Conservation (phyloP, 2,888 invertebrate genomes). For the Xiphydria camelus region DNA sequence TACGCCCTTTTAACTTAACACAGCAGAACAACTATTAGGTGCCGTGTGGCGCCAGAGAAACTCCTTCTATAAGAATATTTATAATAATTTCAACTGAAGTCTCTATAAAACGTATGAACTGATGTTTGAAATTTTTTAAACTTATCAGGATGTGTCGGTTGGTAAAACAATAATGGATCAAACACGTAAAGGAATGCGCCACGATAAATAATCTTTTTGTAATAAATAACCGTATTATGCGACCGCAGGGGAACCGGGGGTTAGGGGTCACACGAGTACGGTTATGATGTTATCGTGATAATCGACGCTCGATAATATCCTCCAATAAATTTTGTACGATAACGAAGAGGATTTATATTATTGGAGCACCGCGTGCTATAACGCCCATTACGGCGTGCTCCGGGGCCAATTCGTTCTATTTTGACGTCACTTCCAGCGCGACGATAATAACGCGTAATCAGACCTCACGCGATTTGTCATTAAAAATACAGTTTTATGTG, state of each 20-base stretch:
- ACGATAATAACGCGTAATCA: slow-evolving; percentile 1
- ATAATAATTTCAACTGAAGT: too few species aligned
- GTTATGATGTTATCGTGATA: slow-evolving; percentile 52
- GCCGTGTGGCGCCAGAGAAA: too few species aligned
- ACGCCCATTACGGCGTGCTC: slow-evolving; percentile 42
- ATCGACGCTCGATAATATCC: slow-evolving; percentile 55
- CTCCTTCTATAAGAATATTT: too few species aligned
- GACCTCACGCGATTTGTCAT: background rate
- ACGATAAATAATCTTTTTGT: slow-evolving; percentile 42
- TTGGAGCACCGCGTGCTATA: slow-evolving; percentile 37
- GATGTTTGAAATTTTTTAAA: too few species aligned
- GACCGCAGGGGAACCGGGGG: slow-evolving; percentile 1
- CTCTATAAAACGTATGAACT: too few species aligned
- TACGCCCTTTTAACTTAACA: too few species aligned
- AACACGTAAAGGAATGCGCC: slow-evolving; percentile 25
- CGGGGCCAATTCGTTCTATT: slow-evolving; percentile 44
- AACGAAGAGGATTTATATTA: slow-evolving; percentile 54
- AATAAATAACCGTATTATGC: slow-evolving; percentile 46
- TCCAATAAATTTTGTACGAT: slow-evolving; percentile 51
- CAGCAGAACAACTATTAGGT: too few species aligned
- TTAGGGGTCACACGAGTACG: slow-evolving; percentile 38
- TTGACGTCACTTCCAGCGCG: slow-evolving; percentile 18
- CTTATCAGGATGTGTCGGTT: too few species aligned
- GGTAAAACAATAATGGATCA: slow-evolving; percentile 30
- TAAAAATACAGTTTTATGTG: too few species aligned